Base-by-base conservation (phyloP, 2,113 vertebrate genomes). In the Vanacampus margaritifer region DNA sequence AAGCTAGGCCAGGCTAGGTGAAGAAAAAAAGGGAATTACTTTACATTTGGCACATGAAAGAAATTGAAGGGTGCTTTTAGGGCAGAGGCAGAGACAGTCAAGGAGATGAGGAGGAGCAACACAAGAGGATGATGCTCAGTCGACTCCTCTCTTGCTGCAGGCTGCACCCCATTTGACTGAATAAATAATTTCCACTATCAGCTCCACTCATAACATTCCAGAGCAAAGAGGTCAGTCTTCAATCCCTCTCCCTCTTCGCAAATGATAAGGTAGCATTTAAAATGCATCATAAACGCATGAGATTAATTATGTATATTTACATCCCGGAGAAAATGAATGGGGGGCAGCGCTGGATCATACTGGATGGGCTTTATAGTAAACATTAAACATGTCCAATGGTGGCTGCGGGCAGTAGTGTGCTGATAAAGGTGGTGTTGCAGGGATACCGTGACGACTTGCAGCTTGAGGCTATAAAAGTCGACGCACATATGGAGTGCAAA, bases 231-330 rank as follows among this genome's bases (percentile, higher is more conserved):
- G 86, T 87, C 86, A 87, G 73, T 43, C 68, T 79, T 72, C 59
- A 9, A 43, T 56, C 51, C 72, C 58, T 76, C 68, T 71, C 74
- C 84, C 26, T 75, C 79, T 71, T 72, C 28, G 73, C 68, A 72
- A 80, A 86, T 79, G 78, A 90, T 90, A 87, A 90, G 75, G 19
- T 81, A 82, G 81, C 84, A 80, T 88, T 75, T 79, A 75, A 79
- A 86, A 90, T 91, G 14, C 76, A 86, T 88, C 86, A 88, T 83
- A 79, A 74, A 80, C 77, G 78, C 50, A 61, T 87, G 79, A 79
- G 82, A 88, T 89, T 89, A 89, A 90, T 90, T 86, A 86, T 88
- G 76, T 89, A 90, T 88, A 90, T 90, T 89, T 81, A 79, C 73
- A 67, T 77, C 69, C 71, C 35, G 66, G 67, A 83, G 82, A 81